Conservation (phyloP, 2,797 vertebrate genomes). For the Tenualosa thibaudeaui region DNA sequence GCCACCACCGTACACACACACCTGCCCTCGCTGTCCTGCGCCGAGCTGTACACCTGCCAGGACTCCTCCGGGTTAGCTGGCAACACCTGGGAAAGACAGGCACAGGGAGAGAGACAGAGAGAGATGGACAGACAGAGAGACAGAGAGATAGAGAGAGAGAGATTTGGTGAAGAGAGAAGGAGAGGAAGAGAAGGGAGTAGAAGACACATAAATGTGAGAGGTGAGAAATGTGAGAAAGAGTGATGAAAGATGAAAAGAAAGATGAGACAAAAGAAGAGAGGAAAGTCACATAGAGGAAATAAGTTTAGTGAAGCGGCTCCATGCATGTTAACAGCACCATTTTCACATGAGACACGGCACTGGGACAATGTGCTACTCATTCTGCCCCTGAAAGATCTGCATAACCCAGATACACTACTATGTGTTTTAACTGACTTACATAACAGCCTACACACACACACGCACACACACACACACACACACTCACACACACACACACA, state of each 20-base stretch:
- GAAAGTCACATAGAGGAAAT: neutral
- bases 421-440: conserved; percentile 13
- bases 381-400: neutral
- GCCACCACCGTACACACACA: conserved; percentile 99
- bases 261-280: neutral
- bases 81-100: conserved; percentile 78
- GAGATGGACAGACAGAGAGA: neutral
- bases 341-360: neutral
- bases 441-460: conserved; percentile 29
- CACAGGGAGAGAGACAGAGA: neutral
- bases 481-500: too few relatives aligned
- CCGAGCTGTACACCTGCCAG: conserved; percentile 99
- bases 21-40: conserved; percentile 96
- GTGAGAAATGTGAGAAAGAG: neutral
- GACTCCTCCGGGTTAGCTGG: conserved; percentile 96
- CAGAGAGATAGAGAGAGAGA: neutral
- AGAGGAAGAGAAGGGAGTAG: neutral
- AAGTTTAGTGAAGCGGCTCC: neutral
- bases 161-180: neutral
- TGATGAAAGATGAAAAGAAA: neutral
- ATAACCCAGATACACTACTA: neutral
- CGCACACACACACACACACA: neutral
- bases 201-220: neutral
- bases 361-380: neutral
- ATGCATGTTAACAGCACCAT: neutral